Evolutionary conservation across 2,888 invertebrate genomes (phyloP), one percentile per base, ranked within the genome.

Genomic region (Epinotia ramella): DNA sequence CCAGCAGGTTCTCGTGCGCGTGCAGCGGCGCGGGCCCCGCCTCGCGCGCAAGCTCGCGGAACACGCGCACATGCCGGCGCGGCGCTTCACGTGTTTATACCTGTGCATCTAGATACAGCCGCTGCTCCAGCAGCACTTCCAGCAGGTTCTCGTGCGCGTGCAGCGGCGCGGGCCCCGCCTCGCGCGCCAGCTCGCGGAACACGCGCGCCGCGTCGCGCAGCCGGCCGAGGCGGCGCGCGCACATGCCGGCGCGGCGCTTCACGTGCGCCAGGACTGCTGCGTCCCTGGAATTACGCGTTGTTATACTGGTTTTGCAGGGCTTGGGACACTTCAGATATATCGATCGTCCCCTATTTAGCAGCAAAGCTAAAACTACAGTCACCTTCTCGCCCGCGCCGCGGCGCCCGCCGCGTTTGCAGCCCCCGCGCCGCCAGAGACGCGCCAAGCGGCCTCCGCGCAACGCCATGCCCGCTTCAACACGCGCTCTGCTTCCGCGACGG

Each of bases 21-120:
- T 98, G 98, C 81, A 99, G 97, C 88, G 98, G 95, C 78, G 98
- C 97, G 89, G 99, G 97, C 84, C 98, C 97, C 80, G 97, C 97
- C 94, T 99, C 99, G 93, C 99, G 99, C 71, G 98, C 98, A 79
- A 99, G 95, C 95, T 99, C 99, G 85, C 99, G 96, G 95, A 99
- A 99, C 96, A 98, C 49, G 98, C 98, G 94, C 99, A 99, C 99
- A 99, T 99, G n/a, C 99, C 99, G 77, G 99, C 91, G 78, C 99
- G 95, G 28, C 6, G 33, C 6, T 20, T 20, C 33, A 5, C 6
- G 33, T 33, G 6, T 5, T 0, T 33, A 98, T 28, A 98, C 98
- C 91, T 98, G 98, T 65, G 98, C 99, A 94, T 99, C 99, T 4
- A 98, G 98, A 89, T 99, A 99, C 0, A 98, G 98, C 90, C 99